phyloP scores from a whole-genome alignment of 2,888 invertebrate species.

The Euproctis similis region DNA sequence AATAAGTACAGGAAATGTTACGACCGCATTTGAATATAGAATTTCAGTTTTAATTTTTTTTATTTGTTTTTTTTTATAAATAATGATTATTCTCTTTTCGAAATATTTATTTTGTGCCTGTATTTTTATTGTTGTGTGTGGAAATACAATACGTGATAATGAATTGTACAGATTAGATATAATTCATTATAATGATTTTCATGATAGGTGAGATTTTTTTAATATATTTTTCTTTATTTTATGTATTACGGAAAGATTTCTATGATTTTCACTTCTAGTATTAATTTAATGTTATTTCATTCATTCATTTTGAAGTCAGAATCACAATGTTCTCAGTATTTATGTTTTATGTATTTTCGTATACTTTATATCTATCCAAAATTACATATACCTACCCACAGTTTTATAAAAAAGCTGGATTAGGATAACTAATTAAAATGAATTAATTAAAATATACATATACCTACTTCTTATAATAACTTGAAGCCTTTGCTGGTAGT shows the following conservation, averaged over 20 bases:
- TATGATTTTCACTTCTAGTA: too few species aligned
- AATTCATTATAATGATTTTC: conserved; percentile 73
- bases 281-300: too few species aligned
- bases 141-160: conserved; percentile 27
- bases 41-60: conserved; percentile 1
- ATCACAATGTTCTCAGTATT: too few species aligned
- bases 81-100: conserved; percentile 13
- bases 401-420: too few species aligned
- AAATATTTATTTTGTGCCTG: conserved; percentile 16
- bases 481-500: too few species aligned
- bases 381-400: too few species aligned
- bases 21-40: background rate
- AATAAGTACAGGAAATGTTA: background rate
- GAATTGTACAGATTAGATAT: conserved; percentile 67
- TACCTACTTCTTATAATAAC: too few species aligned
- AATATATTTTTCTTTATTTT: background rate
- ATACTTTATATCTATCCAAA: too few species aligned
- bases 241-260: background rate
- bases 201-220: conserved; percentile 54
- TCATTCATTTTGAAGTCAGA: too few species aligned
- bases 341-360: too few species aligned
- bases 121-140: conserved; percentile 20
- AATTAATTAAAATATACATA: too few species aligned
- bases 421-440: too few species aligned
- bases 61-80: conserved; percentile 1